A percentile compares a stretch with the other conserved stretches of the same genome.
phyloP scores from a whole-genome alignment of 2,888 invertebrate species.

The Noctua comes region DNA sequence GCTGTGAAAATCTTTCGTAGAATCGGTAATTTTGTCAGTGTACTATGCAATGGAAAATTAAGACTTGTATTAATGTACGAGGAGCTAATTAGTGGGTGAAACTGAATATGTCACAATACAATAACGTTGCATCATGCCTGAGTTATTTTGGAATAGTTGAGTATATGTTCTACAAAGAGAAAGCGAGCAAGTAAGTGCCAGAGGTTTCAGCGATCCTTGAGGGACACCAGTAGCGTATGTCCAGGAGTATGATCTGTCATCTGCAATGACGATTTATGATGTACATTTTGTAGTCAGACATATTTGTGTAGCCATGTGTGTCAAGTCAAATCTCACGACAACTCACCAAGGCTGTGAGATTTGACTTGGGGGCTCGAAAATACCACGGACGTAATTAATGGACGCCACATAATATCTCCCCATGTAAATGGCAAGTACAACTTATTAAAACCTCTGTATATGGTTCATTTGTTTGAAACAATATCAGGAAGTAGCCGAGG shows the following conservation, averaged over 20 bases:
- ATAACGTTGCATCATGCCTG: neutral
- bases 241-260: neutral
- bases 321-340: no score
- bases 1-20: neutral
- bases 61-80: neutral
- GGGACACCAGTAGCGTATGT: neutral
- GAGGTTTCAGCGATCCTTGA: neutral
- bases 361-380: no score
- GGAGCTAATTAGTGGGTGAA: neutral
- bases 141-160: neutral
- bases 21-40: neutral
- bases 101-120: neutral
- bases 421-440: slow-evolving; percentile 14
- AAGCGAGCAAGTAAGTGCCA: neutral
- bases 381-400: neutral
- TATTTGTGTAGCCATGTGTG: no score
- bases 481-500: slow-evolving; percentile 79
- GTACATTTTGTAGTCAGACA: no score
- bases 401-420: neutral
- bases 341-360: no score
- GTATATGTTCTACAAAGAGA: neutral
- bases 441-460: slow-evolving; percentile 43
- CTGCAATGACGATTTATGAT: neutral
- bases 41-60: neutral
- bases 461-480: slow-evolving; percentile 79